A percentile compares a stretch with the other conserved stretches of the same genome.
phyloP scores from a whole-genome alignment of 2,888 invertebrate species.

The Chouioia cunea region DNA sequence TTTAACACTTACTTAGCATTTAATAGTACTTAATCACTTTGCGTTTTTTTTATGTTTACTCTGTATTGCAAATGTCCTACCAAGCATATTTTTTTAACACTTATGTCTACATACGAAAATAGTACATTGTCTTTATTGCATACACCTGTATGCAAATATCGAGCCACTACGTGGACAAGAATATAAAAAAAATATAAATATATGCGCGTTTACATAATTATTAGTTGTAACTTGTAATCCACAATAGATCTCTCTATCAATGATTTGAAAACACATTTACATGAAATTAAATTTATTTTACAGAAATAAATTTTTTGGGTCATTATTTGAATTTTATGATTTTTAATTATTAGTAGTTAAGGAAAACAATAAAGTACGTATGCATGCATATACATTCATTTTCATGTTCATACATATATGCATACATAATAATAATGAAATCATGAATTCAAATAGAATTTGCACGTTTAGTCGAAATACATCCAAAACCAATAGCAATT shows the following conservation, averaged over 20 bases:
- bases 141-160: conserved; percentile 14
- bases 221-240: conserved; percentile 13
- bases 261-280: neutral
- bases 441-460: conserved; percentile 12
- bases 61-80: conserved; percentile 21
- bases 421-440: conserved; percentile 10
- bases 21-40: conserved; percentile 29
- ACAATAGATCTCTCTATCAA: conserved; percentile 2
- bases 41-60: conserved; percentile 21
- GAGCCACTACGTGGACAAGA: conserved; percentile 3
- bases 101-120: conserved; percentile 30
- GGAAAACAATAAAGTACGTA: conserved; percentile 12
- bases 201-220: neutral
- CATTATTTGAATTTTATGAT: conserved; percentile 16
- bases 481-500: neutral
- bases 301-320: no score
- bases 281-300: no score
- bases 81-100: conserved; percentile 9
- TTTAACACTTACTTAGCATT: conserved; percentile 27
- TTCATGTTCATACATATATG: no score
- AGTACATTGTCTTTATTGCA: conserved; percentile 18
- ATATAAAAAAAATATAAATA: conserved; percentile 13
- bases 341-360: conserved; percentile 16
- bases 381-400: conserved; percentile 5
- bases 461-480: conserved; percentile 20